Base-by-base conservation (phyloP, 2,888 invertebrate species). In the Epsilonema sp. region DNA sequence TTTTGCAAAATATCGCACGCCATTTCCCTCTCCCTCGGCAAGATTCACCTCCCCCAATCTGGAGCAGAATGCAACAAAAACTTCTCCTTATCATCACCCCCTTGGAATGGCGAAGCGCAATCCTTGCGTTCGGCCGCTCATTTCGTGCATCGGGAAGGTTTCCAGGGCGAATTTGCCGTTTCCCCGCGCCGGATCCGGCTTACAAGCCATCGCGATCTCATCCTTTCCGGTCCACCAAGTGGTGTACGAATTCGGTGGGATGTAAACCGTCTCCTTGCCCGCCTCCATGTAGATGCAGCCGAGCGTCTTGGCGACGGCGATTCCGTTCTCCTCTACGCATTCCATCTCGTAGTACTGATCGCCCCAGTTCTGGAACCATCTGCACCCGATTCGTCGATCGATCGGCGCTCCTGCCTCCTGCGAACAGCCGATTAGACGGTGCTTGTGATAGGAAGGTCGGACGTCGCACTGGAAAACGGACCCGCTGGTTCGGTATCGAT, bases 331-430 rank as follows among this genome's bases (percentile, higher is more conserved):
- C 5, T 16, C 42, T 20, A 13, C 42, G 42, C 42, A 42, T 8
- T 23, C 42, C 42, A 19, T 23, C 42, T 42, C 42, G 25, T 13
- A 42, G 39, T 11, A 20, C 21, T 39, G 39, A 20, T 16, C 8
- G n/a, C 31, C 31, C 16, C 16, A n/a, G 39, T 39, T 11, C 8
- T 11, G 19, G 21, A 11, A 57, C 60, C 60, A 60, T 42, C 56
- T 48, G 50, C 59, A 60, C 42, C 59, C 58, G 49, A 58, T 54
- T 42, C 58, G 54, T 37, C 56, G 49, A 37, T 60, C 58, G 16
- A 59, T 50, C n/a, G 49, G 53, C 19, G 46, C 44, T 41, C 57
- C 57, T 21, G 50, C 52, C 8, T 42, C 36, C 31, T 55, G 52
- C 16, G 57, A 50, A 45, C 60, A 60, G 2, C 56, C 60, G 26